These are phyloP conservation scores for Globodera rostochiensis DNA, from an alignment of 1,140 invertebrate genomes.

Conservation along the genomic window DNA sequence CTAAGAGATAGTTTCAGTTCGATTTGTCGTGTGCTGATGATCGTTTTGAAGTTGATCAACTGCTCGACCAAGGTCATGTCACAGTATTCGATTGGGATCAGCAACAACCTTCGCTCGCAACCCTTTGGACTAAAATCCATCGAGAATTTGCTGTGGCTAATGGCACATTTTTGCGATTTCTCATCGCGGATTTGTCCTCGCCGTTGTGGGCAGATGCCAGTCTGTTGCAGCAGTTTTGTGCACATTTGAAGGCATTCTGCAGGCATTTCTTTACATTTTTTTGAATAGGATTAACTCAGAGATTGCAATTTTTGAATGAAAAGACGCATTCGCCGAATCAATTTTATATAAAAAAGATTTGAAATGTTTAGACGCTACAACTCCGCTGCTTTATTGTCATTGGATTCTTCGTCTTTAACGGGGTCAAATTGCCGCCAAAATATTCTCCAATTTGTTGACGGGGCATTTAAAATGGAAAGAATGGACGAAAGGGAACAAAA, in stretches of 20 bases:
- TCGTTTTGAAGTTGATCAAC: conserved; percentile 8
- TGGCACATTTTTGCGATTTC: not conserved
- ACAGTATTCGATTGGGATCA: not conserved
- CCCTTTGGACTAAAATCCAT: not conserved
- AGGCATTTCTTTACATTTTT: not conserved
- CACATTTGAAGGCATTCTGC: conserved; percentile 1
- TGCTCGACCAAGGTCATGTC: not conserved
- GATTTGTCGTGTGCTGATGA: not conserved
- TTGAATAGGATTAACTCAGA: no score
- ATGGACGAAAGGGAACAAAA: conserved; percentile 11
- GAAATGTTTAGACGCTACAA: not conserved
- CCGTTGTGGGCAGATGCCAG: not conserved
- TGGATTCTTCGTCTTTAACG: not conserved
- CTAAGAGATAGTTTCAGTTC: conserved; percentile 13
- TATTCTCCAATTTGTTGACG: not conserved
- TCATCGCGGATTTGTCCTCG: not conserved
- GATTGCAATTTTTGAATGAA: no score
- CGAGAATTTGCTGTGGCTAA: not conserved
- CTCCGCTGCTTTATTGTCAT: not conserved
- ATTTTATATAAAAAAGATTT: not conserved
- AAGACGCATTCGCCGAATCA: not conserved
- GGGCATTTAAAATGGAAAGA: not conserved
- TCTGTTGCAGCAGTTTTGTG: not conserved
- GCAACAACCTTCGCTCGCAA: not conserved
- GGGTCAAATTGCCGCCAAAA: not conserved